These are phyloP conservation scores for Amblyopsis rosae DNA, from an alignment of 2,113 vertebrate species.

Conservation along the genomic window DNA sequence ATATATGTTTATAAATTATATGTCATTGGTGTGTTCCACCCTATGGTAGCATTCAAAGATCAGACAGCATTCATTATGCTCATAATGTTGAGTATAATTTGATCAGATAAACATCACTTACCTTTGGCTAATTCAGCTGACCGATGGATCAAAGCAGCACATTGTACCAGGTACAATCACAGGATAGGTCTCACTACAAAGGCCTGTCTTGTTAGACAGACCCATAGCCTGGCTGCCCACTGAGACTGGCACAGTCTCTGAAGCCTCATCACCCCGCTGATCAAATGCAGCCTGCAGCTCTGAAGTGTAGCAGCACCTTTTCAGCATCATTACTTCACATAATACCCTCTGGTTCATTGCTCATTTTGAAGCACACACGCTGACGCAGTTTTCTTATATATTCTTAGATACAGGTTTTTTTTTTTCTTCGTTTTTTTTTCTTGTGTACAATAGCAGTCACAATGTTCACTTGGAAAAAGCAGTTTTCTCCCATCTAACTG, in stretches of 20 bases:
- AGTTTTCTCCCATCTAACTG: too few relatives aligned
- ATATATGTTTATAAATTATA: too few relatives aligned
- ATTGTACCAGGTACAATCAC: constrained; percentile 45
- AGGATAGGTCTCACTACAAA: constrained; percentile 63
- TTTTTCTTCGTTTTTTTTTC: too few relatives aligned
- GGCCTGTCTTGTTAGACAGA: constrained; percentile 41
- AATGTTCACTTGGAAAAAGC: too few relatives aligned
- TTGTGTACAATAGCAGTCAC: too few relatives aligned
- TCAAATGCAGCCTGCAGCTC: constrained; percentile 31
- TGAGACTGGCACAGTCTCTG: constrained; percentile 25
- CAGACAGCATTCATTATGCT: too few relatives aligned
- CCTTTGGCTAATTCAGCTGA: constrained; percentile 45
- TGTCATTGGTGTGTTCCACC: too few relatives aligned
- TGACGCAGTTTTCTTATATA: constrained; percentile 14
- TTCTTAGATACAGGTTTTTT: too few relatives aligned
- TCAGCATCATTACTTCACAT: constrained; percentile 68
- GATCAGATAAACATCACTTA: constrained; percentile 10
- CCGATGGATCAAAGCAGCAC: constrained; percentile 60
- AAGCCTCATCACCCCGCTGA: constrained; percentile 48
- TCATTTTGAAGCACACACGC: constrained; percentile 32
- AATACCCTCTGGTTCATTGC: constrained; percentile 57
- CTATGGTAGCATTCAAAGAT: too few relatives aligned
- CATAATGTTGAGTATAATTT: too few relatives aligned
- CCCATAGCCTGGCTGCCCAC: constrained; percentile 40
- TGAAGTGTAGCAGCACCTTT: constrained; percentile 11